A percentile compares a stretch with the other conserved stretches of the same genome.
These are phyloP conservation scores for Temnothorax curvispinosus DNA, from an alignment of 1,140 invertebrate species.

Conservation along the genomic window DNA sequence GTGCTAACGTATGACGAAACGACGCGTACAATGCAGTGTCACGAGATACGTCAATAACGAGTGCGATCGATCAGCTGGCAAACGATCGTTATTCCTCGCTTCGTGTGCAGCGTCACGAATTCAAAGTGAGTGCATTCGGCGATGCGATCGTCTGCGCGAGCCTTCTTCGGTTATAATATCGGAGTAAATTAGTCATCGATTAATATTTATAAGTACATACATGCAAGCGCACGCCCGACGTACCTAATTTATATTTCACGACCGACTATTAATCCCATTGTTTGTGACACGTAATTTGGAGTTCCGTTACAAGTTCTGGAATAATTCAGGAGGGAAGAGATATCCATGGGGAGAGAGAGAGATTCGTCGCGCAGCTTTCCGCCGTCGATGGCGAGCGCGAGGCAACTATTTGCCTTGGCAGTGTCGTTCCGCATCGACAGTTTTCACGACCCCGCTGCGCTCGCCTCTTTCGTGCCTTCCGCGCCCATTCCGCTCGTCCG, in stretches of 20 bases:
- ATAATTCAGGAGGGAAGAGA: background rate
- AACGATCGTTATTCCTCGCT: background rate
- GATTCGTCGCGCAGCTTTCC: constrained; percentile 11
- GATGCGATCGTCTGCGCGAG: background rate
- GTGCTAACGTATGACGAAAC: background rate
- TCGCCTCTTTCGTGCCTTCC: constrained; percentile 23
- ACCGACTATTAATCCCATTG: background rate
- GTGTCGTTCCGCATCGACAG: constrained; percentile 42
- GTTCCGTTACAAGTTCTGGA: background rate
- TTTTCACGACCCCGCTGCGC: constrained; percentile 44
- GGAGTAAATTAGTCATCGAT: constrained; percentile 5
- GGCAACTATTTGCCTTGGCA: constrained; percentile 50
- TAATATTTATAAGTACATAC: background rate
- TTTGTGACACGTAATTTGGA: background rate
- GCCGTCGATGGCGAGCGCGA: constrained; percentile 17
- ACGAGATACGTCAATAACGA: constrained; percentile 7
- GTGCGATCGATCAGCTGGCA: background rate
- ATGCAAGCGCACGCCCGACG: background rate
- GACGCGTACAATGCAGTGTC: background rate
- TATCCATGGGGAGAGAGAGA: background rate
- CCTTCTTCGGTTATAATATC: background rate
- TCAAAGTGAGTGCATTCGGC: constrained; percentile 18
- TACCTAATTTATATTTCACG: background rate
- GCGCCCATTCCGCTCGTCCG: constrained; percentile 39
- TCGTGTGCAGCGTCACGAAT: background rate